Evolutionary conservation across 2,113 vertebrate species (phyloP), one percentile per base, ranked within the genome.

Genomic region (Notothenia rossii): DNA sequence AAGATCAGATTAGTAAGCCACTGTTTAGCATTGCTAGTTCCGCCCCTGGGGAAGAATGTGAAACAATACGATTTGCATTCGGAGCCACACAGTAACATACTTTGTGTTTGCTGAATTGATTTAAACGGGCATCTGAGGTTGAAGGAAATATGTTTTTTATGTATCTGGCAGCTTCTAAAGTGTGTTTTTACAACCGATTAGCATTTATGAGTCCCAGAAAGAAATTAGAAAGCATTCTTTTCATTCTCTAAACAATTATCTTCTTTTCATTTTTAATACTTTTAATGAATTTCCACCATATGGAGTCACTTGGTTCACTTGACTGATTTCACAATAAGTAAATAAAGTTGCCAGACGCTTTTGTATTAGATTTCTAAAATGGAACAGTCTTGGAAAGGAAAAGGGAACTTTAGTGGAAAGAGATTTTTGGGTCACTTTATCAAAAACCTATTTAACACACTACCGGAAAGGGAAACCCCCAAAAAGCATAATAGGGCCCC

Each of bases 1-100:
- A 74, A 76, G 86, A 89, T 91, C 79, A 71, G 82, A 84, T 86
- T 79, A 88, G 77, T 80, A 76, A 84, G 73, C 84, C 83, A 45
- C 69, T 71, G 75, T 79, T 86, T 75, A 82, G 85, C 75, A 88
- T 77, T 71, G 17, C 63, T 78, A 68, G 67, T 87, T 72, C 56
- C 61, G 54, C 65, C 80, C 71, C 71, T 77, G 50, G 43, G 63
- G 62, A 85, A 77, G 82, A 88, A 87, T 83, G 65, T 81, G 55
- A 82, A 87, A 86, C 82, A 86, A 74, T 62, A 60, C 65, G 79
- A 65, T 86, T 73, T 82, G 81, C 88, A 79, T 55, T 29, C 87
- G 53, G 82, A 87, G 83, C 61, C 4, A 14, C 51, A 56, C 75
- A 72, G 69, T 75, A 46, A 84, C 84, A 83, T 54, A 60, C 48